These are phyloP conservation scores for Thera britannica DNA, from an alignment of 2,888 invertebrate species.

Conservation along the genomic window DNA sequence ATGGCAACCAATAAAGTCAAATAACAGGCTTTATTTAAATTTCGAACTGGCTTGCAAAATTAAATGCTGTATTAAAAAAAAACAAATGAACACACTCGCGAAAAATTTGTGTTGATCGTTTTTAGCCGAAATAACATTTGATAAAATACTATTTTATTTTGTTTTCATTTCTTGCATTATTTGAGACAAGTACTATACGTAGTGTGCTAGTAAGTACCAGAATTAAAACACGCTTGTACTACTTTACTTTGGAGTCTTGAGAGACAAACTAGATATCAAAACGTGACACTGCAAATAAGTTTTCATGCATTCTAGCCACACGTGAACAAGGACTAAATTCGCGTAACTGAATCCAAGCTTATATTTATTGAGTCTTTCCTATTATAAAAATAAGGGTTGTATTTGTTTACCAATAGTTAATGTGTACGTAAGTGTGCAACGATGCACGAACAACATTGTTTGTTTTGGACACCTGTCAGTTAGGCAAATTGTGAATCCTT, in stretches of 20 bases:
- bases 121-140: too few species aligned
- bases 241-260: background rate
- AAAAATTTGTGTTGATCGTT: too few species aligned
- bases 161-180: too few species aligned
- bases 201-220: background rate
- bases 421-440: constrained; percentile 21
- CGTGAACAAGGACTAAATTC: background rate
- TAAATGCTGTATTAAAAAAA: too few species aligned
- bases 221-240: background rate
- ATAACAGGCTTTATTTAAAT: too few species aligned
- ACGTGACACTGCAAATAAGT: background rate
- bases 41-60: too few species aligned
- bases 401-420: constrained; percentile 11
- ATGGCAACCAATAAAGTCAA: too few species aligned
- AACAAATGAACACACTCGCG: too few species aligned
- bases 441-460: constrained; percentile 33
- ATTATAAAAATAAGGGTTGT: background rate
- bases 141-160: too few species aligned
- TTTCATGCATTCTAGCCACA: background rate
- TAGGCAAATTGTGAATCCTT: constrained; percentile 19
- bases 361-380: constrained; percentile 6
- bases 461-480: constrained; percentile 40
- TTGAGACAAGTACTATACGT: too few species aligned
- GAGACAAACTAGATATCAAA: background rate
- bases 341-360: background rate